These are phyloP conservation scores for Microhierax caerulescens DNA, from an alignment of 2,797 vertebrate genomes.

Conservation along the genomic window DNA sequence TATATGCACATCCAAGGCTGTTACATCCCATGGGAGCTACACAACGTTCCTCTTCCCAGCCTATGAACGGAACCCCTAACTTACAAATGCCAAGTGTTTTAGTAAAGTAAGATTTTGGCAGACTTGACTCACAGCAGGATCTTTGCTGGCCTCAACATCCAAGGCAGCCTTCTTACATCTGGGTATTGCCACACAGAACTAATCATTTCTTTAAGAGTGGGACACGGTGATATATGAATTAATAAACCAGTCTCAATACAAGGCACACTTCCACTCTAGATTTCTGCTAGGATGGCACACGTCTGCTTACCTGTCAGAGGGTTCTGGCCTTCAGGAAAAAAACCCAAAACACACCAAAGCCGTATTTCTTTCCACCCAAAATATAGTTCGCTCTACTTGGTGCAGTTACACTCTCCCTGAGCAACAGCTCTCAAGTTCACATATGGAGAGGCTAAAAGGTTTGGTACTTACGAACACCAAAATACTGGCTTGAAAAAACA, in stretches of 20 bases:
- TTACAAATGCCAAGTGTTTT: not conserved
- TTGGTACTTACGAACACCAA: not conserved
- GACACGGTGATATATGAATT: not conserved
- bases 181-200: not conserved
- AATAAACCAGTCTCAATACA: accelerated
- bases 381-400: not conserved
- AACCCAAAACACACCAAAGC: not conserved
- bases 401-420: not conserved
- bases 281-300: not conserved
- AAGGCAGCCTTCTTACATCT: not conserved
- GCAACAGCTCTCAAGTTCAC: not conserved
- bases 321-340: not conserved
- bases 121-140: not conserved
- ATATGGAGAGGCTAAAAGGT: not conserved
- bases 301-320: not conserved
- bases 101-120: not conserved
- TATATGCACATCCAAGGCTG: not conserved
- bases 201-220: not conserved
- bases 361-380: not conserved
- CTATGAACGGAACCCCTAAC: not conserved
- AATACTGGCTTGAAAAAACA: not conserved
- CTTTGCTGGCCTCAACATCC: not conserved
- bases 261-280: not conserved
- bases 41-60: not conserved
- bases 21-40: not conserved